A percentile compares a stretch with the other conserved stretches of the same genome.
Evolutionary conservation across 2,113 vertebrate species (phyloP).

Genomic region (Artemisiospiza belli): DNA sequence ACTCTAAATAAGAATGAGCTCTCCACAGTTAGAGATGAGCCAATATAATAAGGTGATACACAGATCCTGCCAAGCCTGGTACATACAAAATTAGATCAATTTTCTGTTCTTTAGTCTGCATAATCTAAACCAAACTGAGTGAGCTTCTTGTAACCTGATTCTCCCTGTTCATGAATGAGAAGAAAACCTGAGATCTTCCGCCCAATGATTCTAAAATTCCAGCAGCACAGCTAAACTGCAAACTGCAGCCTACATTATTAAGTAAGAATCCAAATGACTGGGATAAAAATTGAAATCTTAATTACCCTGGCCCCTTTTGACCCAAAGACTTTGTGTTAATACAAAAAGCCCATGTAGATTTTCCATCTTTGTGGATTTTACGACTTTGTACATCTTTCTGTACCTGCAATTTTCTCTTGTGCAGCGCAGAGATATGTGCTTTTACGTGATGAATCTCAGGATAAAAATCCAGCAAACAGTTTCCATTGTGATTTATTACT

Average conservation of each 20-base stretch:
- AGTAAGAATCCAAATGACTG: background rate
- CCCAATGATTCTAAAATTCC: background rate
- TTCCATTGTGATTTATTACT: constrained; percentile 36
- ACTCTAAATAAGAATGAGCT: background rate
- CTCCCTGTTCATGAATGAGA: background rate
- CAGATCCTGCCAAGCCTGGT: background rate
- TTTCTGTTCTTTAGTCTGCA: background rate
- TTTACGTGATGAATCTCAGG: constrained; percentile 26
- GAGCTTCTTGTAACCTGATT: background rate
- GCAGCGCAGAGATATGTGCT: constrained; percentile 31
- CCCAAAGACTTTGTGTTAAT: background rate
- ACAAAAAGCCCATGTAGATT: background rate
- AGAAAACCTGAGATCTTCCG: background rate
- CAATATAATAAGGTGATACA: background rate
- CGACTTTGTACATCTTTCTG: background rate
- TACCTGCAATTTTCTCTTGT: constrained; percentile 51
- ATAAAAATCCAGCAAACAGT: constrained; percentile 5
- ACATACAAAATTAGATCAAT: background rate
- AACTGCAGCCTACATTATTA: background rate
- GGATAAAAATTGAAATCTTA: background rate
- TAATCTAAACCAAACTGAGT: background rate
- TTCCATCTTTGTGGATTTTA: constrained; percentile 40
- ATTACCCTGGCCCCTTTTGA: background rate
- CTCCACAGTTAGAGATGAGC: background rate
- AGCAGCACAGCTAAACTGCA: background rate